These are phyloP conservation scores for Nipponacmea schrenckii DNA, from an alignment of 2,888 invertebrate species.

Conservation along the genomic window DNA sequence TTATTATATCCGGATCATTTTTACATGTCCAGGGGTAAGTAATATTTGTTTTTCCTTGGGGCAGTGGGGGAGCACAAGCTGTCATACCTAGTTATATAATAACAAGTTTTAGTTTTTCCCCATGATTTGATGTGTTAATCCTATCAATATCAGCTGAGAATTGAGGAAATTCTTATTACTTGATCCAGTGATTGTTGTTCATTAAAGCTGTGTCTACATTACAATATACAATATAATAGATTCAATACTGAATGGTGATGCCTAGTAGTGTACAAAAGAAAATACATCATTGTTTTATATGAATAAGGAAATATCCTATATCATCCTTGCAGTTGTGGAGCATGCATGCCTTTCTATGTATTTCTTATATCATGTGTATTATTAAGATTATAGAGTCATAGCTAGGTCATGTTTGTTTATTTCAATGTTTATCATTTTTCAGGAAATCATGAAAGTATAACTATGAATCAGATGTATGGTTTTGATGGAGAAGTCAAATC, in stretches of 20 bases:
- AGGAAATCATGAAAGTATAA: constrained; percentile 98
- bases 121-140: constrained; percentile 5
- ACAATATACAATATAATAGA: too few relatives aligned
- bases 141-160: background rate
- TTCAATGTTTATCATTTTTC: constrained; percentile 37
- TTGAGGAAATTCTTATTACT: too few relatives aligned
- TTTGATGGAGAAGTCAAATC: constrained; percentile 98
- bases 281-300: background rate
- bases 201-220: too few relatives aligned
- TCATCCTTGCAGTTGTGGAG: background rate
- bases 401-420: too few relatives aligned
- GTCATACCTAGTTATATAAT: background rate
- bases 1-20: constrained; percentile 95
- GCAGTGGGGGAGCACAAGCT: too few relatives aligned
- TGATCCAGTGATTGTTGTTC: too few relatives aligned
- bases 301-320: background rate
- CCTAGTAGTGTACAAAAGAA: too few relatives aligned
- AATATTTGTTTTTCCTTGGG: background rate
- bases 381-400: too few relatives aligned
- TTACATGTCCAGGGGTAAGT: constrained; percentile 94
- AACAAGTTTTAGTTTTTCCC: background rate
- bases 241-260: too few relatives aligned
- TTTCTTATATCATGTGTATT: too few relatives aligned
- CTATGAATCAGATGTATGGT: constrained; percentile 99
- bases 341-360: too few relatives aligned